Conservation (phyloP, 2,113 vertebrate species). For the Aspidoscelis tigris region DNA sequence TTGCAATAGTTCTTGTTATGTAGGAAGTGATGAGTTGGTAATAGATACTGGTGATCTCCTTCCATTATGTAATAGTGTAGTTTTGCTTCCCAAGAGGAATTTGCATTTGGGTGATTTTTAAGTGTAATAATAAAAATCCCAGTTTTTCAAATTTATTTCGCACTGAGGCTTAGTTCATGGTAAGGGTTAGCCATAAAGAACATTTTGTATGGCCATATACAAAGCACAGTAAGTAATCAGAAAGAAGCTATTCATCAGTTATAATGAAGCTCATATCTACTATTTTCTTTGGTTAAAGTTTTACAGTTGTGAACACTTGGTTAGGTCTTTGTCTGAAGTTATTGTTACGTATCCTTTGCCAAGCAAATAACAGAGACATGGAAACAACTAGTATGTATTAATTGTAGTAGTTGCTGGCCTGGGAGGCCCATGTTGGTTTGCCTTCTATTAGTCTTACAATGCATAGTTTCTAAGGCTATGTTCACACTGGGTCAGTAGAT, state of each 20-base stretch:
- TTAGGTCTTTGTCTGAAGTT: neutral
- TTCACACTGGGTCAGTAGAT: too few relatives aligned
- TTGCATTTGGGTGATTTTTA: neutral
- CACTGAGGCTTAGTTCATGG: neutral
- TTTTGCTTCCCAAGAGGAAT: neutral
- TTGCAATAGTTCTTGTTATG: neutral
- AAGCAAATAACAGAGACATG: too few relatives aligned
- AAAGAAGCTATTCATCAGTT: neutral
- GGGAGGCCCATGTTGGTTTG: too few relatives aligned
- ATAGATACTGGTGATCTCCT: neutral
- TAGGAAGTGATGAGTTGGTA: neutral
- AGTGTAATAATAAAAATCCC: neutral
- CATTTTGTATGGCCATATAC: neutral
- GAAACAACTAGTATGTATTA: too few relatives aligned
- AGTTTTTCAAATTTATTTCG: neutral
- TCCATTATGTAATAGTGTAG: neutral
- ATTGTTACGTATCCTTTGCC: neutral
- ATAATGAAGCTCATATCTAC: conserved; percentile 6
- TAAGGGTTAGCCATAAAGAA: neutral
- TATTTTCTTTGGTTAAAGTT: neutral
- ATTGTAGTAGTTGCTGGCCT: too few relatives aligned
- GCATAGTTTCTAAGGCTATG: too few relatives aligned
- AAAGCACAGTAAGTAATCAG: neutral
- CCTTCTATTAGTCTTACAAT: too few relatives aligned
- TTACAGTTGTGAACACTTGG: neutral